These are phyloP conservation scores for Sarcophilus harrisii DNA, from an alignment of 2,797 vertebrate genomes.

Conservation along the genomic window DNA sequence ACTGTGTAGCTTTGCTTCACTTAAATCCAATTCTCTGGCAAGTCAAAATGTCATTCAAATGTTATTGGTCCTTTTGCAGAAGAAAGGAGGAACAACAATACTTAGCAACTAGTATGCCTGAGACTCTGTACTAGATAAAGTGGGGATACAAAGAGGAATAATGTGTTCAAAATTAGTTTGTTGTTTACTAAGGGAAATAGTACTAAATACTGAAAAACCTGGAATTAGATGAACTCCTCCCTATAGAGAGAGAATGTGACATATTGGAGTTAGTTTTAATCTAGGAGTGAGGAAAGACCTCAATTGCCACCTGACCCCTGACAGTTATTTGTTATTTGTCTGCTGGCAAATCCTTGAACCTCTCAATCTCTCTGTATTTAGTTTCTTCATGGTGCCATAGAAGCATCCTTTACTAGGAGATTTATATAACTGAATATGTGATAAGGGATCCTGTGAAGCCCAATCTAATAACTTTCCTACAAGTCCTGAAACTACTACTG, in stretches of 20 bases:
- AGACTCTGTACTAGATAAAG: background rate
- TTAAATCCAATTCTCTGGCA: background rate
- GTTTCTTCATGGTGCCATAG: background rate
- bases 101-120: background rate
- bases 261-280: background rate
- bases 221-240: background rate
- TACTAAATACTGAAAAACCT: background rate
- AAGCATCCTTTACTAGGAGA: background rate
- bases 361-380: background rate
- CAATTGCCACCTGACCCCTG: background rate
- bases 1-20: background rate
- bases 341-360: background rate
- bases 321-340: background rate
- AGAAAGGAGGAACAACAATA: background rate
- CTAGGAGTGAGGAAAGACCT: background rate
- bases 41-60: background rate
- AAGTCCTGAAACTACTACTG: background rate
- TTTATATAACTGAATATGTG: background rate
- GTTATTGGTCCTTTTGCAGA: background rate
- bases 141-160: background rate
- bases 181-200: background rate
- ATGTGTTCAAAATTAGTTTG: background rate
- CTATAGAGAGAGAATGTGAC: background rate
- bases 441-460: background rate
- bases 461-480: background rate